Conservation (phyloP, 2,888 invertebrate genomes). For the Macrophya annulata region DNA sequence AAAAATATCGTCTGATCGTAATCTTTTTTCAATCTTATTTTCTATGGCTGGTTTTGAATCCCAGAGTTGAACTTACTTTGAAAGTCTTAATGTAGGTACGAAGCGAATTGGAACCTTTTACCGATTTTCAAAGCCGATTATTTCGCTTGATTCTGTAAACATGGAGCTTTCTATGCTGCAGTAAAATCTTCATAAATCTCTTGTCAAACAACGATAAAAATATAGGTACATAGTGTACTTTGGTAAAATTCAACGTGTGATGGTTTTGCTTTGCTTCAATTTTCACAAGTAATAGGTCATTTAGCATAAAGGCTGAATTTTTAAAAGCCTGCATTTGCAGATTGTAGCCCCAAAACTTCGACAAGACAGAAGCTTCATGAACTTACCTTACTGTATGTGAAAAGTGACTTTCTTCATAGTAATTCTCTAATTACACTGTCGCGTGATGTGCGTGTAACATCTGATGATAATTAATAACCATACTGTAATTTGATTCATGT, state of each 20-base stretch:
- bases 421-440: not conserved
- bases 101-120: not conserved
- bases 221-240: no score
- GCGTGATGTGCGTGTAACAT: not conserved
- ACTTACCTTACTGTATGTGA: not conserved
- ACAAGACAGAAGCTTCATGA: not conserved
- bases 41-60: not conserved
- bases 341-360: not conserved
- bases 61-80: not conserved
- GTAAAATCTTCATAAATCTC: not conserved
- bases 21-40: not conserved
- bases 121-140: slow-evolving; percentile 7
- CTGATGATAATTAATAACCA: slow-evolving; percentile 1
- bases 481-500: no score
- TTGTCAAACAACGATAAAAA: not conserved
- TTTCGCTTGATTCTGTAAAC: not conserved
- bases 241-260: not conserved
- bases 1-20: not conserved
- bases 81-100: not conserved
- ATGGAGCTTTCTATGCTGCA: not conserved
- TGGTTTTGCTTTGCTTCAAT: not conserved
- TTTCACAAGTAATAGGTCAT: not conserved
- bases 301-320: not conserved
- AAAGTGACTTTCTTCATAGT: not conserved
- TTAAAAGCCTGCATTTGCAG: not conserved